Base-by-base conservation (phyloP, 1,140 invertebrate genomes). In the Sesamia nonagrioides region DNA sequence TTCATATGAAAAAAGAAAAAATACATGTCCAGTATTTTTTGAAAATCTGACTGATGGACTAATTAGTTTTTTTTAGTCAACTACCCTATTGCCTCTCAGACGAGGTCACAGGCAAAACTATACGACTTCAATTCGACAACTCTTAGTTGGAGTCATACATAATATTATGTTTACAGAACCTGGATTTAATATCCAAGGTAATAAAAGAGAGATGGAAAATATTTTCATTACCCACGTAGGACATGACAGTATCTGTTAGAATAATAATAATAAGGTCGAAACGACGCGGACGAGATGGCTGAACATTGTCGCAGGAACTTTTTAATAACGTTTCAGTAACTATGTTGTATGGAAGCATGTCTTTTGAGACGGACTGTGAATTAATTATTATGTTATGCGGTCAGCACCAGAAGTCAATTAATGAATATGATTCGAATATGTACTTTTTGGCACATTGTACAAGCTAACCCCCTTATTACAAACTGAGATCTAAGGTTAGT, bases 121-220 rank as follows among this genome's bases (percentile, higher is more conserved):
- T 0, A 8, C 11, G 11, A 13, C 17, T 48, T 21, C 3, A 1
- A 8, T 58, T 52, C 61, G 60, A 71, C 45, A 79, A 77, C 58
- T 40, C 1, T 11, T 83, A 79, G 84, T 86, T 85, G 45, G 56
- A 17, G 9, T 7, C 17, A 1, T 6, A 50, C 4, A 50, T 50
- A 50, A 50, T 45, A 76, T 84, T 45, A 76, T 84, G 77, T 88
- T 89, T 86, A 78, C 75, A 68, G 81, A 86, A 86, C 86, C 81
- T 84, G 80, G 86, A 91, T 90, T 90, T 91, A 90, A 91, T 90
- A 90, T 88, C 86, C 77, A 42, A 75, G 77, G 85, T 88, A 88
- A 88, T 89, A 91, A 90, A 90, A 79, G 76, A 84, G 75, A 82
- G 85, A 88, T 87, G 86, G 87, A 89, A 89, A 89, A 91, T 86